A percentile compares a stretch with the other conserved stretches of the same genome.
phyloP scores from a whole-genome alignment of 2,888 invertebrate genomes.

The Apotomis turbidana region DNA sequence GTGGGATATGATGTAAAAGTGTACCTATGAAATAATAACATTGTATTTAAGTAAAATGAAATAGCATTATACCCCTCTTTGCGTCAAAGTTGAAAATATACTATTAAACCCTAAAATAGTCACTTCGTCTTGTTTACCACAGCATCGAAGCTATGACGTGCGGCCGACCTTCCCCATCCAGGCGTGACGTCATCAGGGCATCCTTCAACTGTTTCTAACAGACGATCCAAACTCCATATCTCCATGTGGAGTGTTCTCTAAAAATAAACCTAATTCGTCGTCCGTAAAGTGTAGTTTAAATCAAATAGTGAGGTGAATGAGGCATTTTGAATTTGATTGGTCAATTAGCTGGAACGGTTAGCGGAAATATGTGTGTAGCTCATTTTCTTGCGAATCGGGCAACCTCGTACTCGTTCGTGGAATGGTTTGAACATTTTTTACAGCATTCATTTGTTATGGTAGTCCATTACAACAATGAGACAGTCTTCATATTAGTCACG shows the following conservation, averaged over 20 bases:
- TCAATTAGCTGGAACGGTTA: conserved; percentile 15
- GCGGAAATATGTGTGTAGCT: conserved; percentile 17
- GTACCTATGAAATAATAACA: too few species aligned
- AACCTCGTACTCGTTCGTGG: conserved; percentile 1
- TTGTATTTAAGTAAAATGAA: too few species aligned
- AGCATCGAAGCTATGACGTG: conserved; percentile 25
- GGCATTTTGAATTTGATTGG: background rate
- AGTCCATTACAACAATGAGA: too few species aligned
- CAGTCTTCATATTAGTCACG: too few species aligned
- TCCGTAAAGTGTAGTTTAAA: conserved; percentile 4
- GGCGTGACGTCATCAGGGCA: conserved; percentile 49
- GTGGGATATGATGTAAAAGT: too few species aligned
- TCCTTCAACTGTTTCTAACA: conserved; percentile 49
- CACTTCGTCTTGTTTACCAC: conserved; percentile 8
- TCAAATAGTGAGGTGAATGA: background rate
- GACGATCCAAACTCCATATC: conserved; percentile 16
- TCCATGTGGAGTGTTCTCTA: background rate
- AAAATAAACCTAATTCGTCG: conserved; percentile 4
- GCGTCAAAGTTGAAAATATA: too few species aligned
- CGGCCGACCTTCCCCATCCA: conserved; percentile 29
- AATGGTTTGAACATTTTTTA: background rate
- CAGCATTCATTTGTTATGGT: background rate
- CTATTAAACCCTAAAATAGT: background rate
- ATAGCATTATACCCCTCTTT: too few species aligned
- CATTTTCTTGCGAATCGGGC: conserved; percentile 18